phyloP scores from a whole-genome alignment of 2,888 invertebrate genomes.

The Lasioglossum vierecki region DNA sequence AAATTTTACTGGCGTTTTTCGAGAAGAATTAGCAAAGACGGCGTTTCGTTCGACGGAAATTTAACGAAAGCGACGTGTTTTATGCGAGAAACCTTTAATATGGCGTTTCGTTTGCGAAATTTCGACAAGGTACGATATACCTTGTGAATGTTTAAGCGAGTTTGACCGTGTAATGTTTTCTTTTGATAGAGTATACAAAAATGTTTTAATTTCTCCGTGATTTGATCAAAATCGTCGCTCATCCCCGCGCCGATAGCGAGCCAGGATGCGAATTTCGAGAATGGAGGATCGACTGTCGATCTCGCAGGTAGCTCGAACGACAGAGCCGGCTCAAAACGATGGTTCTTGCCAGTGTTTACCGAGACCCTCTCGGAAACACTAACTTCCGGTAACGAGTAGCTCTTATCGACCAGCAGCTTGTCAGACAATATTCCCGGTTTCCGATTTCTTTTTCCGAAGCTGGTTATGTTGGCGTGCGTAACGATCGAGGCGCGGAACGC shows the following conservation, averaged over 20 bases:
- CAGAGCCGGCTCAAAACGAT: conserved; percentile 42
- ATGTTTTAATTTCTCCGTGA: background rate
- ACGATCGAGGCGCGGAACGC: background rate
- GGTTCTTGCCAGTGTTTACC: conserved; percentile 34
- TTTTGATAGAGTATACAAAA: background rate
- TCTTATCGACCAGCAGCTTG: conserved; percentile 35
- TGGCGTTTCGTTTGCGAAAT: background rate
- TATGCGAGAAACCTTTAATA: background rate
- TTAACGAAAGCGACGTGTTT: background rate
- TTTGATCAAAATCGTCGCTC: background rate
- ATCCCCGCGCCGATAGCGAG: background rate
- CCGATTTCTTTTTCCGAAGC: background rate
- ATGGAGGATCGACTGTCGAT: background rate
- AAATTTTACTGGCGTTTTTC: background rate
- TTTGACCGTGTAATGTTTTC: too few relatives aligned
- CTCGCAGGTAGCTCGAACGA: background rate
- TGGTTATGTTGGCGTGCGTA: background rate
- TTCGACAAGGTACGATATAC: background rate
- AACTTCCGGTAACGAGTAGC: conserved; percentile 38
- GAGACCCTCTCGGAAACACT: conserved; percentile 18
- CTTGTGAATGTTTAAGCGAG: background rate
- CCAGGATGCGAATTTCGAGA: background rate
- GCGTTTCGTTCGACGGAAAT: background rate
- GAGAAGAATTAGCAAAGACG: background rate
- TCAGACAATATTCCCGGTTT: background rate